These are phyloP conservation scores for Amblyjoppa fuscipennis DNA, from an alignment of 2,888 invertebrate species.

Conservation along the genomic window DNA sequence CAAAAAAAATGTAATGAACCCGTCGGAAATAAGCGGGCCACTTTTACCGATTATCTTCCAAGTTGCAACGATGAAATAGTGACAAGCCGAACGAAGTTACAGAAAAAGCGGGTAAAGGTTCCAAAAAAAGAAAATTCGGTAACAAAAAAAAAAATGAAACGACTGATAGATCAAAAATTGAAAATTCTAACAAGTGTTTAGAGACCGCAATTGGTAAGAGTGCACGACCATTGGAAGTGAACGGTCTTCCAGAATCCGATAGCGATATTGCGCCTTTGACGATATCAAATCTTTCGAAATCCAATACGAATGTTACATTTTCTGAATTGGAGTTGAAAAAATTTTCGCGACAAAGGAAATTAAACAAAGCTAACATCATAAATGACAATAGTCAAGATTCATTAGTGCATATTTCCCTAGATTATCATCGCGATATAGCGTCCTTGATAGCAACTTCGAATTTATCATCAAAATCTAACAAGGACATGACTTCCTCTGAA, in stretches of 20 bases:
- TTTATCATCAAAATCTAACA: too few species aligned
- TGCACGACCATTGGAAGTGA: not conserved
- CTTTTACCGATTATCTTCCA: conserved; percentile 5
- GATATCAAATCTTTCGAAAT: not conserved
- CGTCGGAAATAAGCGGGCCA: not conserved
- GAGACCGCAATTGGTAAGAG: not conserved
- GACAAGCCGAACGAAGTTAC: not conserved
- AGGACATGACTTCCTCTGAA: too few species aligned
- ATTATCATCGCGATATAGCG: too few species aligned
- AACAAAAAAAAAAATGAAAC: not conserved
- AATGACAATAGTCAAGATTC: too few species aligned
- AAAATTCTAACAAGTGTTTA: not conserved
- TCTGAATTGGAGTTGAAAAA: not conserved
- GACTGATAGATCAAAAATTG: not conserved
- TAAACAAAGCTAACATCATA: too few species aligned
- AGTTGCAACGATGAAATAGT: not conserved
- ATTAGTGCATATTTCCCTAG: too few species aligned
- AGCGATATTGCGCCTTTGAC: not conserved
- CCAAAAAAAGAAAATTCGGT: not conserved
- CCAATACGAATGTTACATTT: not conserved
- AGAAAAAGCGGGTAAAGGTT: not conserved
- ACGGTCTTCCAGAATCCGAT: not conserved
- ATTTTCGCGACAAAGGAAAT: too few species aligned
- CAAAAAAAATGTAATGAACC: not conserved
- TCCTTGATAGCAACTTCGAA: too few species aligned